Base-by-base conservation (phyloP, 2,888 invertebrate genomes). In the Digitonthophagus gazella region DNA sequence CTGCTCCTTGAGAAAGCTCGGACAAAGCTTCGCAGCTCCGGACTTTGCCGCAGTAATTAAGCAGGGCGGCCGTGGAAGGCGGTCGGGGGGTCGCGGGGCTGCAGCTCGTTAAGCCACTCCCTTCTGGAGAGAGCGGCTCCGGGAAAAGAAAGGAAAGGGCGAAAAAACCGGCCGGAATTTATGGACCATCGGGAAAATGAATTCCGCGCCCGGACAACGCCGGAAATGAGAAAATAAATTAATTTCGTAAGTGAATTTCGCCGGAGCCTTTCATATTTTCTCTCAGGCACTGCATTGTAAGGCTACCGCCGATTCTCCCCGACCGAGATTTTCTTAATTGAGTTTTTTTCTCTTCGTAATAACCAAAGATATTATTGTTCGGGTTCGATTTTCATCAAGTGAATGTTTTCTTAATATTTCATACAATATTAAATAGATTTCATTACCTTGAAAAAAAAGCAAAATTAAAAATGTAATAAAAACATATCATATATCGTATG, bases 1-100 rank as follows among this genome's bases (percentile, higher is more conserved):
- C 14, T 15, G 15, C 44, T 28, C 20, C 44, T 22, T 54, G 61
- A 44, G 28, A 58, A 58, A 18, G 15, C 15, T 44, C 28, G 28
- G 28, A 44, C 28, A 44, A 44, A 44, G 28, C 28, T 44, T 54
- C 55, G 55, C 65, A 56, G 15, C 22, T 28, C 15, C 65, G 64
- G 64, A 61, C 63, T 66, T 71, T 71, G 65, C 69, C 56, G 20
- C 16, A 15, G 67, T 71, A 71, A 72, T 72, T 72, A 72, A 70
- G 70, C 70, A 71, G 28, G 8, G 11, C 28, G 28, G 63, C 69
- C n/a, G 16, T 44, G 8, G 63, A 54, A n/a, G n/a, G 58, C 58
- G 11, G 58, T n/a, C n/a, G 18, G 16, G 64, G 8, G 63, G 16
- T 11, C 18, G 58, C 58, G 11, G 58, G 44, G 15, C 28, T 44